These are phyloP conservation scores for Rhamphomyia laevipes DNA, from an alignment of 2,888 invertebrate species.

Conservation along the genomic window DNA sequence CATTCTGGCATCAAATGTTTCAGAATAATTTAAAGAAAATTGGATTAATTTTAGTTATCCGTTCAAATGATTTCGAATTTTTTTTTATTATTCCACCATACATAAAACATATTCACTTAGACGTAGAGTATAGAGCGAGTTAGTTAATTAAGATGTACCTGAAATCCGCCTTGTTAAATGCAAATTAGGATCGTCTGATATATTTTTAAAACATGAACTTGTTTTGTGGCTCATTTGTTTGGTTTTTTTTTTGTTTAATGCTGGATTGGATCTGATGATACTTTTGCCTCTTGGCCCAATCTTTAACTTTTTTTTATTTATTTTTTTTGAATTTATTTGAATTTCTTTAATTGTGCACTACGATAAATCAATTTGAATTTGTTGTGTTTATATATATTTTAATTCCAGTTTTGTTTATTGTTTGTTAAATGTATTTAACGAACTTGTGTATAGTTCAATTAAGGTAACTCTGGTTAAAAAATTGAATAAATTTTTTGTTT, in stretches of 20 bases:
- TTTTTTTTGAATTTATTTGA: not conserved
- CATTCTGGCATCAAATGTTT: too few relatives aligned
- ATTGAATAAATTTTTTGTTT: not conserved
- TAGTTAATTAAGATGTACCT: constrained; percentile 16
- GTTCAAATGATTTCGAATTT: too few relatives aligned
- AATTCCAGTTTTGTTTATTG: not conserved
- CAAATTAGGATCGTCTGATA: constrained; percentile 10
- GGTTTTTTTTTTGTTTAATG: not conserved
- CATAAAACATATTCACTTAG: too few relatives aligned
- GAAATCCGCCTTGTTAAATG: constrained; percentile 15
- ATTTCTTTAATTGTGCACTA: constrained; percentile 1
- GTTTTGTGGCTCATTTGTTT: constrained; percentile 10
- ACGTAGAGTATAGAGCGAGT: not conserved
- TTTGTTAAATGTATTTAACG: not conserved
- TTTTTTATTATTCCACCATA: too few relatives aligned
- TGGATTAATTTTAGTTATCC: too few relatives aligned
- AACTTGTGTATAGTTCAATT: not conserved
- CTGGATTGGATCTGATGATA: too few relatives aligned
- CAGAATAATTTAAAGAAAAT: too few relatives aligned
- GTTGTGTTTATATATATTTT: not conserved
- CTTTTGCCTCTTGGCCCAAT: not conserved
- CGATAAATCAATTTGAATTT: not conserved
- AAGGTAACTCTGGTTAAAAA: not conserved
- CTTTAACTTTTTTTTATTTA: not conserved
- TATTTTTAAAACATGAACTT: constrained; percentile 10